Conservation (phyloP, 1,140 invertebrate species). For the Lethocerus indicus region DNA sequence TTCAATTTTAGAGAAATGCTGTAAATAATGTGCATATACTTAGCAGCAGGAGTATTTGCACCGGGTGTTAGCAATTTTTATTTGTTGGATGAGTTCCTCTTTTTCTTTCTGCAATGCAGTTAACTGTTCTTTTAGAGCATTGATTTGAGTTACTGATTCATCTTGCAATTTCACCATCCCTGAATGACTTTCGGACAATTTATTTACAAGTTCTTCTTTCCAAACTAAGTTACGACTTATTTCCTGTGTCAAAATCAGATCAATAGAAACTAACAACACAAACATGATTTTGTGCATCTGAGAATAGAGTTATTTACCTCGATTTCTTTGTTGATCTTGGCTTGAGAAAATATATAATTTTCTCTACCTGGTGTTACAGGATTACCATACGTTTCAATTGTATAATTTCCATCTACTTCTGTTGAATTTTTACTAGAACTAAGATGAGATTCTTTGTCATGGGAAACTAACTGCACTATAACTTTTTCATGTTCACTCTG, state of each 20-base stretch:
- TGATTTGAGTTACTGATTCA: conserved; percentile 32
- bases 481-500: neutral
- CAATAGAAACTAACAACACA: too few species aligned
- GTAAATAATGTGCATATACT: neutral
- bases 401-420: neutral
- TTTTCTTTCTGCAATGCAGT: conserved; percentile 52
- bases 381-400: neutral
- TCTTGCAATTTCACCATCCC: conserved; percentile 34
- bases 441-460: neutral
- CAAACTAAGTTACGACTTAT: conserved; percentile 53
- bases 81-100: conserved; percentile 42
- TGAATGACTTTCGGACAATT: conserved; percentile 43
- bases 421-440: neutral
- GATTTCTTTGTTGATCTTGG: conserved; percentile 22
- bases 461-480: neutral
- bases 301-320: conserved; percentile 15
- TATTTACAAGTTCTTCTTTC: conserved; percentile 56
- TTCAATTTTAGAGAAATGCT: neutral
- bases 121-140: conserved; percentile 57
- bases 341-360: conserved; percentile 42
- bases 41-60: conserved; percentile 1
- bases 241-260: conserved; percentile 6
- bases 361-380: conserved; percentile 35
- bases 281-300: neutral
- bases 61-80: conserved; percentile 28